These are phyloP conservation scores for Sinocyclocheilus maitianheensis DNA, from an alignment of 2,113 vertebrate genomes.

Conservation along the genomic window DNA sequence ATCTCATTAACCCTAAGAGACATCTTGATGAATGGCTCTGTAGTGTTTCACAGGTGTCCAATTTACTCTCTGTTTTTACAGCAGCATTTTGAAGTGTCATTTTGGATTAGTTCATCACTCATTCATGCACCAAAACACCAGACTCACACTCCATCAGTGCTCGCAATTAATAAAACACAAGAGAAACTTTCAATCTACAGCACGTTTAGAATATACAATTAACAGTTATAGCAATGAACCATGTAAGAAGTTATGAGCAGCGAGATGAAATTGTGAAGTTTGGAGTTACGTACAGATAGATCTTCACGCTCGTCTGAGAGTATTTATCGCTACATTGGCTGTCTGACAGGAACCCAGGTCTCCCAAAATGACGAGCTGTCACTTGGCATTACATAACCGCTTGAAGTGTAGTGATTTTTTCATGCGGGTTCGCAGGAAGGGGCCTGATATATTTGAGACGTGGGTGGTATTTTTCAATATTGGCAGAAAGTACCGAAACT, in stretches of 20 bases:
- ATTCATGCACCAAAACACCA: slow-evolving; percentile 14
- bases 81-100: slow-evolving; percentile 37
- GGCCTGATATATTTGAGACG: slow-evolving; percentile 24
- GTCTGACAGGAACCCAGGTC: slow-evolving; percentile 66
- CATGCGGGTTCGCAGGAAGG: slow-evolving; percentile 1
- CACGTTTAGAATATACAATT: slow-evolving; percentile 2
- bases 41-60: slow-evolving; percentile 42
- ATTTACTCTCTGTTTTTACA: slow-evolving; percentile 29
- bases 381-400: slow-evolving; percentile 66
- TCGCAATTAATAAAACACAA: slow-evolving; percentile 30
- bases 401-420: slow-evolving; percentile 22
- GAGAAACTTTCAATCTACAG: slow-evolving; percentile 6
- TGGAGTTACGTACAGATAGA: slow-evolving; percentile 21
- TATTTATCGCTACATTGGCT: slow-evolving; percentile 65
- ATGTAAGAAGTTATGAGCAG: slow-evolving; percentile 3
- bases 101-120: slow-evolving; percentile 39
- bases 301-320: slow-evolving; percentile 36
- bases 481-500: slow-evolving; percentile 42
- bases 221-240: not conserved
- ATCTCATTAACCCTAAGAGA: slow-evolving; percentile 39
- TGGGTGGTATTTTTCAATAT: slow-evolving; percentile 19
- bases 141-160: slow-evolving; percentile 9
- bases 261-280: slow-evolving; percentile 17
- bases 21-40: slow-evolving; percentile 42
- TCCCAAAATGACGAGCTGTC: slow-evolving; percentile 68